Base-by-base conservation (phyloP, 2,888 invertebrate genomes). In the Caenorhabditis sulstoni region DNA sequence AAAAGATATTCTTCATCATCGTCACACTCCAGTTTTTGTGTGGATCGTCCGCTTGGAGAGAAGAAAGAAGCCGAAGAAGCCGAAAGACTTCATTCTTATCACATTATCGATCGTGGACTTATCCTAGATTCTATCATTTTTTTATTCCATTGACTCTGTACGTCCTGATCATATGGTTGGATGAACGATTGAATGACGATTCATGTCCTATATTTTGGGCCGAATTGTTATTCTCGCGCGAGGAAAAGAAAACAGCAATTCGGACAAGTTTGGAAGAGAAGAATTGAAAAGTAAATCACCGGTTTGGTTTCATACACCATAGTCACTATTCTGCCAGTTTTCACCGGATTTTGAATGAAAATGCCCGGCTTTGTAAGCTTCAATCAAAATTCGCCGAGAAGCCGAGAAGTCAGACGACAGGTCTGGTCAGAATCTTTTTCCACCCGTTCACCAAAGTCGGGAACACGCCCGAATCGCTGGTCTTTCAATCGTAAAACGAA, bases 21-120 rank as follows among this genome's bases (percentile, higher is more conserved):
- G 58, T 64, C 58, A 73, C 64, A 64, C 73, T 73, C 73, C 64
- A 64, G 73, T 73, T 73, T 73, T 73, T 73, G 37, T 71, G 61
- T 71, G 47, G 53, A 29, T 53, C 45, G 37, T 18, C 39, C 41
- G 35, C 59, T 18, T 9, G 41, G 23, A 47, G 49, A 65, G n/a
- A 18, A 23, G n/a, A 49, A 50, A 62, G 29, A 49, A 55, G 55
- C 47, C 52, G 29, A 59, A 59, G 73, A 37, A 41, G 52, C 57
- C 41, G 23, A 71, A 64, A 57, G 52, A 62, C 47, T 53, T 47
- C 58, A 58, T 73, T 52, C 73, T 73, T 73, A 73, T 73, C 73
- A 64, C 58, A 73, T 73, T 73, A 73, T 73, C 73, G 64, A 73
- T 73, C 62, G 55, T 47, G 47, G 52, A 61, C 55, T 37, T 23